A percentile compares a stretch with the other conserved stretches of the same genome.
phyloP scores from a whole-genome alignment of 2,888 invertebrate genomes.

The Anaspis maculata region DNA sequence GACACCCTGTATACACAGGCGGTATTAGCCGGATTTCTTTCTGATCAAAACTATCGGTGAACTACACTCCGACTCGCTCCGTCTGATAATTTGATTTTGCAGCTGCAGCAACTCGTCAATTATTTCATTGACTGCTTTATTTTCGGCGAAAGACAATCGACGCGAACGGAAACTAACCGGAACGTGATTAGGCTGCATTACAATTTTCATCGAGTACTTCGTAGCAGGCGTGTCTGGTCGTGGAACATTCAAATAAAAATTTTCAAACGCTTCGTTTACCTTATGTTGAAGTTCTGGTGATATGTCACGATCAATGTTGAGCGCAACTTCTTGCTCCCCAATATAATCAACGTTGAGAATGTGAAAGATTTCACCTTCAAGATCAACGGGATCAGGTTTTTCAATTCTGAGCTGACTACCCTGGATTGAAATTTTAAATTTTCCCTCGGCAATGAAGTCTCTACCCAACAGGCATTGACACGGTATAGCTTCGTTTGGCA shows the following conservation, averaged over 20 bases:
- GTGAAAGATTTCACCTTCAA: too few relatives aligned
- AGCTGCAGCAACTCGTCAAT: slow-evolving; percentile 1
- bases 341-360: background rate
- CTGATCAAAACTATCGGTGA: slow-evolving; percentile 6
- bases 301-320: slow-evolving; percentile 1
- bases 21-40: slow-evolving; percentile 6
- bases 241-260: background rate
- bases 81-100: slow-evolving; percentile 3
- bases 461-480: slow-evolving; percentile 4
- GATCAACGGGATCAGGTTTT: background rate
- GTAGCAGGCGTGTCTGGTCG: background rate
- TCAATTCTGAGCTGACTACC: background rate
- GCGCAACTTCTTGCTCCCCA: background rate
- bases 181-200: background rate
- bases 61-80: slow-evolving; percentile 2
- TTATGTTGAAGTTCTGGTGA: background rate
- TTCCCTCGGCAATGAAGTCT: slow-evolving; percentile 1
- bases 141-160: background rate
- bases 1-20: too few relatives aligned
- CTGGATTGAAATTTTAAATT: background rate
- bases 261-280: background rate
- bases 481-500: slow-evolving; percentile 4
- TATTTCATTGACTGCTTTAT: slow-evolving; percentile 2
- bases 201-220: background rate
- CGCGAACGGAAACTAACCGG: background rate